phyloP scores from a whole-genome alignment of 2,888 invertebrate species.

The Hydropsyche betteni region DNA sequence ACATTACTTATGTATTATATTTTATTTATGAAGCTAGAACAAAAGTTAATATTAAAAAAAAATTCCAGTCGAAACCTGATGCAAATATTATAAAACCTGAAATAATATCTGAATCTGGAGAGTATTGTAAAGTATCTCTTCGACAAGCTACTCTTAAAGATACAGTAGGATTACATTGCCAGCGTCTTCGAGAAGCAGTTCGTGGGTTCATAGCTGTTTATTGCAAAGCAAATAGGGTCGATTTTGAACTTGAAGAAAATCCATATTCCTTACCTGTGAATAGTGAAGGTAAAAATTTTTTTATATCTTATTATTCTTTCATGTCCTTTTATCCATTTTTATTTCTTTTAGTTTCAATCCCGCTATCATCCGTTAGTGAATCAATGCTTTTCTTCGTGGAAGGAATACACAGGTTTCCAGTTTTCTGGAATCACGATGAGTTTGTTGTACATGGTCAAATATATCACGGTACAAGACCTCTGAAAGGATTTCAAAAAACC shows the following conservation, averaged over 20 bases:
- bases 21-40: neutral
- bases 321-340: neutral
- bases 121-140: slow-evolving; percentile 74
- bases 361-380: slow-evolving; percentile 77
- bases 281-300: slow-evolving; percentile 55
- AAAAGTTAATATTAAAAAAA: slow-evolving; percentile 21
- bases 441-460: slow-evolving; percentile 87
- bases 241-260: slow-evolving; percentile 76
- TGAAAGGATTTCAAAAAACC: slow-evolving; percentile 75
- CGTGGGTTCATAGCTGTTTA: slow-evolving; percentile 87
- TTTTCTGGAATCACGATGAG: slow-evolving; percentile 84
- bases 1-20: neutral
- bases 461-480: slow-evolving; percentile 85
- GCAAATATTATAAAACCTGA: slow-evolving; percentile 63
- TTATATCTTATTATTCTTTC: slow-evolving; percentile 29
- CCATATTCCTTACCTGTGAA: slow-evolving; percentile 65
- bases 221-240: slow-evolving; percentile 83
- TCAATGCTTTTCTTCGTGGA: slow-evolving; percentile 83
- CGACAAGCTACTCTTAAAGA: slow-evolving; percentile 69
- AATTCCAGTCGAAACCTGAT: slow-evolving; percentile 44
- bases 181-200: slow-evolving; percentile 80
- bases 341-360: slow-evolving; percentile 68
- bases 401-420: slow-evolving; percentile 80
- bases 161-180: slow-evolving; percentile 72
- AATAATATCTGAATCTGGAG: slow-evolving; percentile 73